Conservation (phyloP, 2,113 vertebrate genomes). For the Sardina pilchardus region DNA sequence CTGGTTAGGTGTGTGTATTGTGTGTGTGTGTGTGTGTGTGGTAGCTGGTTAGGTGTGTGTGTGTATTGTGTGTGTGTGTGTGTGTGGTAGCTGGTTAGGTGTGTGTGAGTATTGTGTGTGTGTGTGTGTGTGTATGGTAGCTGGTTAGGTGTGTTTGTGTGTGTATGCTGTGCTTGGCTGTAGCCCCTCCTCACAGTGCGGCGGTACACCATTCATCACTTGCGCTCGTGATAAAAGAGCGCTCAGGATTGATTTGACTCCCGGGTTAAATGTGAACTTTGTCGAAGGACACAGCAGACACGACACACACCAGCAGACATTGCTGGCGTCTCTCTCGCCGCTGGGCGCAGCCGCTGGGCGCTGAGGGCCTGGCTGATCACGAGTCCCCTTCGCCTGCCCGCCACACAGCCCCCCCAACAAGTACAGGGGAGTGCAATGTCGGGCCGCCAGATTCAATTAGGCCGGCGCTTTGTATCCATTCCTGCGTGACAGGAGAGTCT, state of each 20-base stretch:
- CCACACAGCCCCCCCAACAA: not conserved
- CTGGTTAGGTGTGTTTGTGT: not conserved
- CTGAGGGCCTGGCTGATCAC: slow-evolving; percentile 17
- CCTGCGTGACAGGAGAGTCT: slow-evolving; percentile 30
- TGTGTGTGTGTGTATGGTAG: no score
- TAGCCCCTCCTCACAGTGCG: not conserved
- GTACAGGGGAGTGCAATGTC: slow-evolving; percentile 38
- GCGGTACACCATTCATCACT: not conserved
- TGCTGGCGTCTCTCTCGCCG: no score
- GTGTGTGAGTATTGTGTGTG: no score
- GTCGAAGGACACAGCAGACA: slow-evolving; percentile 13
- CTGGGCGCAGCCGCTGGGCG: not conserved
- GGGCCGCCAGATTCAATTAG: slow-evolving; percentile 45
- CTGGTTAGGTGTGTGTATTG: no score
- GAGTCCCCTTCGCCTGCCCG: slow-evolving; percentile 24
- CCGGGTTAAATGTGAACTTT: not conserved
- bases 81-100: no score
- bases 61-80: no score
- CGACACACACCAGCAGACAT: not conserved
- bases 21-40: no score
- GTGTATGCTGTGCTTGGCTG: not conserved
- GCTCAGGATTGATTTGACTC: slow-evolving; percentile 6
- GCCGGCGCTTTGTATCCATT: slow-evolving; percentile 45
- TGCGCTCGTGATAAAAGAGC: slow-evolving; percentile 3
- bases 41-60: no score